Evolutionary conservation across 2,113 vertebrate genomes (phyloP).

Genomic region (Athene noctua): DNA sequence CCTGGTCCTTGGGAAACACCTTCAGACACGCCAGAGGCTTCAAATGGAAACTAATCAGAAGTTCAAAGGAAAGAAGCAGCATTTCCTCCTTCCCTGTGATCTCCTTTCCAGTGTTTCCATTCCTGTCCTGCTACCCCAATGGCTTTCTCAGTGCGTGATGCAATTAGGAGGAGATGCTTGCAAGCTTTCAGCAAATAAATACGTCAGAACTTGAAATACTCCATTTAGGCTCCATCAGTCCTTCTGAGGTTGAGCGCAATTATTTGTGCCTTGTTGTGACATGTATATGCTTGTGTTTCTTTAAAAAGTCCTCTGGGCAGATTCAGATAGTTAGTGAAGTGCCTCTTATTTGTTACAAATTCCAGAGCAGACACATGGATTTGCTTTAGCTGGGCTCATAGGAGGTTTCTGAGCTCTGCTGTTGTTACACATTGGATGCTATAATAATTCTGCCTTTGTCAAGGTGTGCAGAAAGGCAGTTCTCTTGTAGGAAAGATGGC

Average conservation of each 20-base stretch:
- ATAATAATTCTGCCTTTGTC: background rate
- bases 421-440: background rate
- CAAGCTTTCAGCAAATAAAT: background rate
- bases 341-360: background rate
- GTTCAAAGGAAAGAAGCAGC: background rate
- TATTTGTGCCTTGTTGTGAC: slow-evolving; percentile 20
- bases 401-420: background rate
- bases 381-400: background rate
- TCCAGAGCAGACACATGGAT: background rate
- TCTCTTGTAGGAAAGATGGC: background rate
- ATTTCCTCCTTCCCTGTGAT: background rate
- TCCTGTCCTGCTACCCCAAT: background rate
- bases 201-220: background rate
- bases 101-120: background rate
- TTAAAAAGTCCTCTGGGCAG: background rate
- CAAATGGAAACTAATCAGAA: background rate
- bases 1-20: background rate
- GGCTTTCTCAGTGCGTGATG: background rate
- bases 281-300: background rate
- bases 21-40: background rate
- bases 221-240: background rate
- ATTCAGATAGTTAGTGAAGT: background rate
- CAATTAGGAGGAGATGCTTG: slow-evolving; percentile 1
- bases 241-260: background rate
- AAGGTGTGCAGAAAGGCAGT: background rate